These are phyloP conservation scores for Hyppa rectilinea DNA, from an alignment of 2,888 invertebrate genomes.

Conservation along the genomic window DNA sequence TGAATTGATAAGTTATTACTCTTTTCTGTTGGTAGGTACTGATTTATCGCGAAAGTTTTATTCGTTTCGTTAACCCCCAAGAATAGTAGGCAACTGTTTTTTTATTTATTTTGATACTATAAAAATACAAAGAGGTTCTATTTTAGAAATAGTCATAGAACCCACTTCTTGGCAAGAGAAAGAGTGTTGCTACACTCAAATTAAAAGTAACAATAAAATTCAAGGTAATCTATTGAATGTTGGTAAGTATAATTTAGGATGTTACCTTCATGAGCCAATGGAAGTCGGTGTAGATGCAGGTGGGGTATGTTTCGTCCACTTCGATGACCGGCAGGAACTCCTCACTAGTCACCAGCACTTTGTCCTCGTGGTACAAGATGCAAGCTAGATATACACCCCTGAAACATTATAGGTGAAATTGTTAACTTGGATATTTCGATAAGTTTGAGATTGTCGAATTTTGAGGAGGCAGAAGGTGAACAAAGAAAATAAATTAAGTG, in stretches of 20 bases:
- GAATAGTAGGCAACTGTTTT: no score
- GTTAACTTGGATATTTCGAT: rapidly evolving
- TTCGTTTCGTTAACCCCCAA: no score
- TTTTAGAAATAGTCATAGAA: no score
- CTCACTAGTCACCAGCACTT: constrained; percentile 98
- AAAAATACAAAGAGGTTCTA: no score
- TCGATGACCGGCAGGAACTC: constrained; percentile 99
- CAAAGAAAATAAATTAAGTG: neutral
- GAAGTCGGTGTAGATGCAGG: constrained; percentile 97
- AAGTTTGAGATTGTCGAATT: neutral
- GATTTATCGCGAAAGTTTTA: constrained; percentile 20
- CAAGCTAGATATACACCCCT: constrained; percentile 98
- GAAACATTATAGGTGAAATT: constrained; percentile 74
- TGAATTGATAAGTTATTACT: constrained; percentile 44
- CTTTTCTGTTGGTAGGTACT: constrained; percentile 5
- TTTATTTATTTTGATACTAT: no score
- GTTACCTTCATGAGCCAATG: constrained; percentile 99
- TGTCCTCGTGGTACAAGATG: constrained; percentile 98
- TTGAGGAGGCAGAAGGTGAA: neutral
- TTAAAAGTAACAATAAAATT: no score
- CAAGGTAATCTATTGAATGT: no score
- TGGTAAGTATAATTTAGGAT: no score
- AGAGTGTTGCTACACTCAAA: no score
- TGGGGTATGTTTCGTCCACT: constrained; percentile 98
- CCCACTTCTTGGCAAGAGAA: no score